These are phyloP conservation scores for Squalus acanthias DNA, from an alignment of 2,797 vertebrate species.

Conservation along the genomic window DNA sequence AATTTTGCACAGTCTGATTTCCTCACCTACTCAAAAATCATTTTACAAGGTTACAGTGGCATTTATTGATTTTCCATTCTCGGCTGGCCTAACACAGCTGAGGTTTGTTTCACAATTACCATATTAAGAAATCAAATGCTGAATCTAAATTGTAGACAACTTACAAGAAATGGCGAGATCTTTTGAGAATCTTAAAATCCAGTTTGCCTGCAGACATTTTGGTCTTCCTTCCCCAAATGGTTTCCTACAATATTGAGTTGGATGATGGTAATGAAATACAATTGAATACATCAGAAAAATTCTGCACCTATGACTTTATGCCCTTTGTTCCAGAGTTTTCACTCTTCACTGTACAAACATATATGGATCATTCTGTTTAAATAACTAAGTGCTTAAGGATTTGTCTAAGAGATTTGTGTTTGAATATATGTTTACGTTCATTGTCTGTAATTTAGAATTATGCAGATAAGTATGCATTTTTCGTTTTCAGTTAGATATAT, in stretches of 20 bases:
- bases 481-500: too few species aligned
- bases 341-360: not conserved
- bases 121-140: slow-evolving; percentile 17
- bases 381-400: not conserved
- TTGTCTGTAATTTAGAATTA: not conserved
- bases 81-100: not conserved
- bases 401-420: not conserved
- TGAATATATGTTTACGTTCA: not conserved
- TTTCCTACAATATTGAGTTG: not conserved
- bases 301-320: not conserved
- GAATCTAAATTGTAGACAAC: not conserved
- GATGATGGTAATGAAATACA: not conserved
- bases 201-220: not conserved
- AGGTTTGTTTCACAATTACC: not conserved
- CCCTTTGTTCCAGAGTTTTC: not conserved
- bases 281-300: not conserved
- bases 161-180: not conserved
- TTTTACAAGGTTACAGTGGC: slow-evolving; percentile 5
- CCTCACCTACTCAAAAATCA: slow-evolving; percentile 6
- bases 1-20: slow-evolving; percentile 3
- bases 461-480: not conserved
- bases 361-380: not conserved
- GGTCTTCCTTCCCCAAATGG: not conserved
- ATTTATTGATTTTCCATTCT: slow-evolving; percentile 32
- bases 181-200: not conserved